These are phyloP conservation scores for Pomacea maculata DNA, from an alignment of 1,140 invertebrate genomes.

Conservation along the genomic window DNA sequence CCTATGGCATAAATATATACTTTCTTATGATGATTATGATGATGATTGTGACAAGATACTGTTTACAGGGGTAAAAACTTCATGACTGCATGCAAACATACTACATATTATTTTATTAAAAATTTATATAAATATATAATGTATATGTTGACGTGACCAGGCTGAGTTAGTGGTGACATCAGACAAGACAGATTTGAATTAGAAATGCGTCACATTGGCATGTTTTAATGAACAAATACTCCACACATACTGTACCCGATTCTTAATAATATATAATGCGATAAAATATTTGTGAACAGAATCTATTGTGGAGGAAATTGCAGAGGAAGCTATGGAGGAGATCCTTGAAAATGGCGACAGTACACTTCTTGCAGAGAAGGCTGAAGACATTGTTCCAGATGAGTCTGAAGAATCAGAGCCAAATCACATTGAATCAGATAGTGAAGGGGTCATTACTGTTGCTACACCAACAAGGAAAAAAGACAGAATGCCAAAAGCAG, in stretches of 20 bases:
- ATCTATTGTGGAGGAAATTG: slow-evolving; percentile 41
- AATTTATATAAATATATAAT: too few species aligned
- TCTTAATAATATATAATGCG: neutral
- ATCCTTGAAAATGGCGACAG: slow-evolving; percentile 26
- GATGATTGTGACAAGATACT: too few species aligned
- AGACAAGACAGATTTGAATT: too few species aligned
- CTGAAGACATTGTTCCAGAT: slow-evolving; percentile 17
- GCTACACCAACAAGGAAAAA: slow-evolving; percentile 32
- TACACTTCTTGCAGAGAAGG: neutral
- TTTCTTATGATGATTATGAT: too few species aligned
- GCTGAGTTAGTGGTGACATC: too few species aligned
- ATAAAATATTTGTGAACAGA: slow-evolving; percentile 7
- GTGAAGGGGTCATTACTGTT: slow-evolving; percentile 54
- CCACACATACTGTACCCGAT: neutral
- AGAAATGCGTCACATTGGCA: too few species aligned
- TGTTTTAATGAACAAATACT: too few species aligned
- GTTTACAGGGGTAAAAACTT: too few species aligned
- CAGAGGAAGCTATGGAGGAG: slow-evolving; percentile 43
- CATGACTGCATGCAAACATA: too few species aligned
- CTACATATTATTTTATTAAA: too few species aligned
- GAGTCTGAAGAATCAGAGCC: slow-evolving; percentile 53
- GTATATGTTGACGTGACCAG: too few species aligned
- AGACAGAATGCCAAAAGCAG: slow-evolving; percentile 36
- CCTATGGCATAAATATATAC: too few species aligned
- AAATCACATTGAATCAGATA: slow-evolving; percentile 53